Percentiles rank a stretch among this genome's conserved stretches.
phyloP scores from a whole-genome alignment of 2,113 vertebrate genomes.

The Heteronetta atricapilla region DNA sequence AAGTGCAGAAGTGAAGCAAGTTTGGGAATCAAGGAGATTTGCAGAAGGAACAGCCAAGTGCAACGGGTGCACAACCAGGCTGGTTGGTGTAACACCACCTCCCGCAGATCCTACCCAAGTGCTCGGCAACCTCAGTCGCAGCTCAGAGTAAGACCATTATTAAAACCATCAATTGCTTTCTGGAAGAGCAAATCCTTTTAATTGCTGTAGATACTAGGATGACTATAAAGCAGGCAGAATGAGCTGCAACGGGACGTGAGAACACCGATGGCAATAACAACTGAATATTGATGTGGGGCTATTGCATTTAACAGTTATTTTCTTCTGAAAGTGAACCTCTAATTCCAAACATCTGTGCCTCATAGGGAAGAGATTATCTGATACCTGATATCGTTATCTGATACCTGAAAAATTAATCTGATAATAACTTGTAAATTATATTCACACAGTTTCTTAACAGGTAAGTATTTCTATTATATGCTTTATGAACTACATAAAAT shows the following conservation, averaged over 20 bases:
- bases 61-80: rapidly evolving
- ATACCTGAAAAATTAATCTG: constrained; percentile 16
- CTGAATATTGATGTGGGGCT: background rate
- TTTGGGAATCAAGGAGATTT: background rate
- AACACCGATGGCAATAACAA: background rate
- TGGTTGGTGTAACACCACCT: background rate
- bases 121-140: background rate
- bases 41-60: background rate
- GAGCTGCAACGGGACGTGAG: background rate
- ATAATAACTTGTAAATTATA: background rate
- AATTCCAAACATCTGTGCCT: background rate
- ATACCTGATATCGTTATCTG: background rate
- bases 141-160: background rate
- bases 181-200: background rate
- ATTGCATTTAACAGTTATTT: background rate
- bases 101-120: background rate
- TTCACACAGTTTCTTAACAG: background rate
- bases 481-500: background rate
- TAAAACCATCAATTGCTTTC: background rate
- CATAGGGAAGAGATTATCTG: background rate
- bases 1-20: background rate
- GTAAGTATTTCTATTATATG: background rate
- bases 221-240: background rate
- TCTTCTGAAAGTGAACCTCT: background rate
- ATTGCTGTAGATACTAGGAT: background rate